Conservation (phyloP, 2,888 invertebrate species). For the Tachystola acroxantha region DNA sequence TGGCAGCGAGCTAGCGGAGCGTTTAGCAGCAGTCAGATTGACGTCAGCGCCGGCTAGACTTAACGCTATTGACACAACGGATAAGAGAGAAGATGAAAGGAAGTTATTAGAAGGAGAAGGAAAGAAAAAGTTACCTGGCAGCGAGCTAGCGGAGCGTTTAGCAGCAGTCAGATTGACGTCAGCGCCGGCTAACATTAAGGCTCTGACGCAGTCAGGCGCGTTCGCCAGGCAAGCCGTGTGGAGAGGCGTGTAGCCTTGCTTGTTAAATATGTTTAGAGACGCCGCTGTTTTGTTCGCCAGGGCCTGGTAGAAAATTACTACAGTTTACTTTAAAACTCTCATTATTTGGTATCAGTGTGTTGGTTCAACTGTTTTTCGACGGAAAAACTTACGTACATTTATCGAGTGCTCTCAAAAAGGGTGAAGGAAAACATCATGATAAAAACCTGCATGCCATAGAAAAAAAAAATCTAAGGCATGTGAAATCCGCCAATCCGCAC, state of each 20-base stretch:
- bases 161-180: constrained; percentile 88
- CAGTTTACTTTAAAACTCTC: no score
- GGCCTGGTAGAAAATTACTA: constrained; percentile 46
- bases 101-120: no score
- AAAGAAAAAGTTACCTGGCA: constrained; percentile 61
- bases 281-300: constrained; percentile 46
- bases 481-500: no score
- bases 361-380: no score
- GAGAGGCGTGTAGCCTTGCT: constrained; percentile 89
- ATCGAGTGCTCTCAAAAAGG: no score
- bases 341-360: no score
- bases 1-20: constrained; percentile 44
- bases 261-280: constrained; percentile 83
- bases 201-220: constrained; percentile 92
- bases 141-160: constrained; percentile 38
- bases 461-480: no score
- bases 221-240: constrained; percentile 91
- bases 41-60: constrained; percentile 92
- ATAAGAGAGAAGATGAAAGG: no score
- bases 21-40: constrained; percentile 81
- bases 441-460: no score
- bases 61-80: no score
- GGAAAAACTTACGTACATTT: no score
- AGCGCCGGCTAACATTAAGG: constrained; percentile 89
- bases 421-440: no score